Base-by-base conservation (phyloP, 2,888 invertebrate species). In the Spatulosminthurus flaviceps region DNA sequence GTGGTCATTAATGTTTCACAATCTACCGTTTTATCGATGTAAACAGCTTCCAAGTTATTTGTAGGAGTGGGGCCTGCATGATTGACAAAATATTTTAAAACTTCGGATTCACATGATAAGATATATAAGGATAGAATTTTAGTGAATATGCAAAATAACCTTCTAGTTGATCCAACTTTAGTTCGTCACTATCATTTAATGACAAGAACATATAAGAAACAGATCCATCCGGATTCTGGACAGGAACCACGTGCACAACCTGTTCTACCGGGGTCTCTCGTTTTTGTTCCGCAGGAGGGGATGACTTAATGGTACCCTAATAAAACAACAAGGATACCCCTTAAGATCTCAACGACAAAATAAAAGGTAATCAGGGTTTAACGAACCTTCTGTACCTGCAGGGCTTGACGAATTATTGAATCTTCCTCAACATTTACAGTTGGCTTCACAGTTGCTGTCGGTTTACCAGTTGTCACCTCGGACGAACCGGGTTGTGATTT, bases 171-270 rank as follows among this genome's bases (percentile, higher is more conserved):
- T 34, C 76, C 19, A 76, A 21, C 24, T 76, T 76, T 22, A 76
- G 67, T 41, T 67, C 43, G 42, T 76, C 76, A 26, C 34, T 34
- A 26, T 81, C 77, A 42, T 81, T 76, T 9, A 83, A 61, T 34
- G 81, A 81, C 4, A 83, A 60, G 0, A 84, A 64, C 84, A 84
- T 83, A 78, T 83, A 84, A 0, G 83, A 80, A 0, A 83, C 78
- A 1, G 82, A 79, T 13, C 84, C 84, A 61, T 84, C 84, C 1
- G 80, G 69, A 61, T 83, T 83, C 60, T 84, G 83, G 5, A 84
- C 81, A 0, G 84, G 84, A 24, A 84, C 82, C n/a, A 84, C 75
- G 67, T 84, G 84, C 2, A 83, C 81, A 21, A 84, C 79, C 41
- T 82, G 79, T 43, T 82, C 82, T 0, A 77, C 77, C 5, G 77